Evolutionary conservation across 2,113 vertebrate genomes (phyloP), one percentile per base, ranked within the genome.

Genomic region (Oxyruncus cristatus): DNA sequence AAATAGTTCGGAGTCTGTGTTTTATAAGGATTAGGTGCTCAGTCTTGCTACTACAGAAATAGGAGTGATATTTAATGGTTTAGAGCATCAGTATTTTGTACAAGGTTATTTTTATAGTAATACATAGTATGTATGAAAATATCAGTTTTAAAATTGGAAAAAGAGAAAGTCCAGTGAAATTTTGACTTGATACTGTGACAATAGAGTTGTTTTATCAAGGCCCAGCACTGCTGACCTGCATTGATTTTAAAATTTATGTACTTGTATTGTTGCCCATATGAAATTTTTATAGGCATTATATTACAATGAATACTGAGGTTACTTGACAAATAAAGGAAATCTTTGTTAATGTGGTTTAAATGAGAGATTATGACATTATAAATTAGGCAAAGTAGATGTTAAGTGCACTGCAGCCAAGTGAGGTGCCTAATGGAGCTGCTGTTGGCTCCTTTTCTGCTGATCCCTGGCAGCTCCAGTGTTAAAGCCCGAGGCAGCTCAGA

Each of bases 301-400:
- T 94, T 93, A 93, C 86, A 71, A 86, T 49, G 92, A 79, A 72
- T 83, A 86, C 77, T 90, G 93, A 94, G 41, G 88, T 88, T 92
- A 23, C 85, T 96, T 63, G 92, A 82, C 59, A 73, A 93, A 96
- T 85, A 90, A 76, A 96, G 93, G 92, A 92, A 95, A 86, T 96
- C 95, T 90, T 73, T 77, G 72, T 92, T 96, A 94, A 94, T 86
- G 79, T 52, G 68, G 35, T 94, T 93, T 88, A 50, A 91, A 63
- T 88, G 94, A 86, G 72, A 59, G 88, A 93, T 88, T 67, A 88
- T 93, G 95, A 86, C 82, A 80, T 88, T 83, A 39, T 92, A 63
- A 96, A 93, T 94, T 52, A 94, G 85, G 82, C 82, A 86, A 28
- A 96, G 85, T 49, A 85, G 79, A 93, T 88, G 93, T 88, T 88